These are phyloP conservation scores for Hydrochoerus hydrochaeris DNA, from an alignment of 2,113 vertebrate species.

Conservation along the genomic window DNA sequence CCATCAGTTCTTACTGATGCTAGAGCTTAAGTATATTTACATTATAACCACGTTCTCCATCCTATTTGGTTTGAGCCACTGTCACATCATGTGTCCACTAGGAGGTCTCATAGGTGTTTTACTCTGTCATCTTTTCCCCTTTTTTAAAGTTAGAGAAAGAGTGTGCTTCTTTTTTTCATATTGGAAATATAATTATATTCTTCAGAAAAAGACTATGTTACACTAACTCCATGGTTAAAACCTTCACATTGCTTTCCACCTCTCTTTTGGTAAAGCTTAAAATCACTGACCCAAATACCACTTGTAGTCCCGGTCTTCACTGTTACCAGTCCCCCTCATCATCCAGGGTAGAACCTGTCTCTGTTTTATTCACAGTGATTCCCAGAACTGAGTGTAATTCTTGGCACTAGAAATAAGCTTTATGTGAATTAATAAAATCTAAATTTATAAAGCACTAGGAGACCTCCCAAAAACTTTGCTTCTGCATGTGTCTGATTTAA, in stretches of 20 bases:
- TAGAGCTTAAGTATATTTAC: not conserved
- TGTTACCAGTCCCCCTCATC: not conserved
- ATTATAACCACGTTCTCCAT: not conserved
- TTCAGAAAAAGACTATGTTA: not conserved
- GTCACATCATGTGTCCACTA: not conserved
- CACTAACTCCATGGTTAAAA: not conserved
- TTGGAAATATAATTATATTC: not conserved
- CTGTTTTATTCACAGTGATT: not conserved
- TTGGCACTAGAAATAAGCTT: not conserved
- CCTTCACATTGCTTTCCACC: not conserved
- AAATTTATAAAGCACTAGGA: constrained; percentile 1
- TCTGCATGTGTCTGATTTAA: not conserved
- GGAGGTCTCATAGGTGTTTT: not conserved
- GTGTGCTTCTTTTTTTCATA: not conserved
- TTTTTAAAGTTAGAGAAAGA: not conserved
- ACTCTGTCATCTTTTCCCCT: not conserved
- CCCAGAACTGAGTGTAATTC: not conserved
- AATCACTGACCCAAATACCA: not conserved
- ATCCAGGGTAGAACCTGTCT: not conserved
- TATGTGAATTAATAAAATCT: not conserved
- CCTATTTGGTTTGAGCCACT: not conserved
- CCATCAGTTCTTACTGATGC: not conserved
- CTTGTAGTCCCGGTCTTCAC: not conserved
- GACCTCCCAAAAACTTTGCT: not conserved
- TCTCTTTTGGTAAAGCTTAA: not conserved